These are phyloP conservation scores for Neuroscelio doddi DNA, from an alignment of 2,888 invertebrate species.

Conservation along the genomic window DNA sequence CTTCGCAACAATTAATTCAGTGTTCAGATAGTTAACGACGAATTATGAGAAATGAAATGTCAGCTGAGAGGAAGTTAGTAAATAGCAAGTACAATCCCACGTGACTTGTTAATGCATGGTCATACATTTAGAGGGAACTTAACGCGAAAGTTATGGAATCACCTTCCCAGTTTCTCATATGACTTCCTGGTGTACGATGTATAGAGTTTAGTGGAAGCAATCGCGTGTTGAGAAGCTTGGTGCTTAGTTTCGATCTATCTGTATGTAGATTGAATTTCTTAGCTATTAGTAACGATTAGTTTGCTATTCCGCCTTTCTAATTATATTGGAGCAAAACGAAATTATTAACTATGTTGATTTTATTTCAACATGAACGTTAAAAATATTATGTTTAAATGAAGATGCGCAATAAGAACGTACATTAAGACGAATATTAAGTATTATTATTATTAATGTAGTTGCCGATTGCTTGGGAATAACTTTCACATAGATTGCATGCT, in stretches of 20 bases:
- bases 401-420: conserved; percentile 9
- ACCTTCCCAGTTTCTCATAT: conserved; percentile 16
- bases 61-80: conserved; percentile 13
- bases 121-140: conserved; percentile 27
- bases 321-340: conserved; percentile 3
- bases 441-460: conserved; percentile 24
- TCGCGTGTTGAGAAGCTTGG: conserved; percentile 21
- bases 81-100: conserved; percentile 23
- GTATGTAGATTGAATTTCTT: conserved; percentile 28
- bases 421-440: no score
- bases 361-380: background rate
- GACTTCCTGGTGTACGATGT: conserved; percentile 11
- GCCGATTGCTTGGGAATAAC: conserved; percentile 32
- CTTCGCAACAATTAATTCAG: conserved; percentile 10
- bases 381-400: conserved; percentile 10
- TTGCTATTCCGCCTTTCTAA: conserved; percentile 12
- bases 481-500: conserved; percentile 38
- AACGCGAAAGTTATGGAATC: conserved; percentile 23
- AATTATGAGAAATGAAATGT: conserved; percentile 14
- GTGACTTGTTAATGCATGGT: conserved; percentile 26
- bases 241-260: conserved; percentile 21
- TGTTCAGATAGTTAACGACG: background rate
- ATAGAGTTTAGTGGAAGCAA: conserved; percentile 11
- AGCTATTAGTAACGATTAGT: conserved; percentile 23
- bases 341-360: background rate